phyloP scores from a whole-genome alignment of 2,113 vertebrate genomes.

The Pituophis catenifer region DNA sequence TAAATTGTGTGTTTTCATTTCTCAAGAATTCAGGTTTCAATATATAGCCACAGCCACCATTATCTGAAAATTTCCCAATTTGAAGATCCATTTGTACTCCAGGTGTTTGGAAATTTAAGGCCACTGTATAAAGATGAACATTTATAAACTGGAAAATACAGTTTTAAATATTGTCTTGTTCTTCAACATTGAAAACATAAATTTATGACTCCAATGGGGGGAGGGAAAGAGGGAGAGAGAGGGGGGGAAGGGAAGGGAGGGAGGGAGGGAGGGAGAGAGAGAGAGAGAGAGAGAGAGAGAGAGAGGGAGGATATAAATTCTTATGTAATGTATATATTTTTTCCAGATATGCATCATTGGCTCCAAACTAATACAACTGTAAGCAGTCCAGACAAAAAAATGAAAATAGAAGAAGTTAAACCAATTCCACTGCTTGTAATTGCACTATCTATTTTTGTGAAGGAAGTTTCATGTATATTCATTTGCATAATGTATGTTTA shows the following conservation, averaged over 20 bases:
- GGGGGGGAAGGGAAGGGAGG: no score
- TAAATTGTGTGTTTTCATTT: slow-evolving; percentile 59
- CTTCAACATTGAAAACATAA: neutral
- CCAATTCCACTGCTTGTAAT: neutral
- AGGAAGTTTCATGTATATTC: neutral
- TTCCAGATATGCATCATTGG: neutral
- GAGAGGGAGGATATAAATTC: neutral
- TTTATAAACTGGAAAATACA: neutral
- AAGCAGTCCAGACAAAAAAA: neutral
- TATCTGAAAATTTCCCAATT: slow-evolving; percentile 85
- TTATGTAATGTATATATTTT: neutral
- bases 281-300: no score
- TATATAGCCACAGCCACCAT: slow-evolving; percentile 83
- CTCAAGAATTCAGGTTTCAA: slow-evolving; percentile 80
- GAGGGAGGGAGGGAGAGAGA: neutral
- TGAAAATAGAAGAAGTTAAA: neutral
- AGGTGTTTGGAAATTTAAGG: slow-evolving; percentile 85
- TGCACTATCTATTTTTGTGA: neutral
- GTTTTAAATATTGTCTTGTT: neutral
- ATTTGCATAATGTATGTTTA: neutral
- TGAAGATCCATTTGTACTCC: slow-evolving; percentile 83
- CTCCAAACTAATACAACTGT: neutral
- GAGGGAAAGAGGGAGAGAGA: rapidly evolving
- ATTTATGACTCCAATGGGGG: neutral
- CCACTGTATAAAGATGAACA: slow-evolving; percentile 70